Evolutionary conservation across 2,888 invertebrate species (phyloP).

Genomic region (Muschampia plurimacula): DNA sequence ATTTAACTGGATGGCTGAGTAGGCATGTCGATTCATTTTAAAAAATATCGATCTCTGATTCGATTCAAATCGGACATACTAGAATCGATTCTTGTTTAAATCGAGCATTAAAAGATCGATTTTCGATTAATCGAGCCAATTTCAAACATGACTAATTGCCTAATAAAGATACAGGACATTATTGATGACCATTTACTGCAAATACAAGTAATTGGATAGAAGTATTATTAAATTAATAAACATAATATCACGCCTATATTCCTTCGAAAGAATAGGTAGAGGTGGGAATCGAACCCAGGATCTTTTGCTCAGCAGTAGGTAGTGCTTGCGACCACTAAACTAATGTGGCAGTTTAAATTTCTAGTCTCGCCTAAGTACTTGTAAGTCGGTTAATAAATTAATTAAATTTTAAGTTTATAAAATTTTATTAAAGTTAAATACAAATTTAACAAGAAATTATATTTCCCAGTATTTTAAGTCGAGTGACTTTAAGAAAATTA

Average conservation of each 20-base stretch:
- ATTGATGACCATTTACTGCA: neutral
- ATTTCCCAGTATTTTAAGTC: no score
- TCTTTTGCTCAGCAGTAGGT: no score
- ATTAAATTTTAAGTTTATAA: no score
- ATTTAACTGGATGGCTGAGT: no score
- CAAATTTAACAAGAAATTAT: no score
- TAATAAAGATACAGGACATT: neutral
- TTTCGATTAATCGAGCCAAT: conserved; percentile 1
- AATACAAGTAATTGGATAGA: conserved; percentile 4
- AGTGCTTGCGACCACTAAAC: no score
- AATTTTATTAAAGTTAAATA: no score
- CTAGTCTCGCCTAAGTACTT: no score
- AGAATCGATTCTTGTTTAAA: neutral
- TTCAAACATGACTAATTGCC: conserved; percentile 1
- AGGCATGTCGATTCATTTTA: neutral
- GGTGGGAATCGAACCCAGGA: no score
- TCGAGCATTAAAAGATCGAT: neutral
- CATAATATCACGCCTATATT: neutral
- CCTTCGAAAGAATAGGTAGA: neutral
- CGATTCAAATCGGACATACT: conserved; percentile 3
- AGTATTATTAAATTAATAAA: neutral
- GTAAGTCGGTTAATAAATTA: no score
- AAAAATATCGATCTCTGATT: neutral
- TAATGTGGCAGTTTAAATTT: no score
- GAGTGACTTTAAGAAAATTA: conserved; percentile 11